Conservation (phyloP, 2,113 vertebrate species). For the Aspiorhynchus laticeps region DNA sequence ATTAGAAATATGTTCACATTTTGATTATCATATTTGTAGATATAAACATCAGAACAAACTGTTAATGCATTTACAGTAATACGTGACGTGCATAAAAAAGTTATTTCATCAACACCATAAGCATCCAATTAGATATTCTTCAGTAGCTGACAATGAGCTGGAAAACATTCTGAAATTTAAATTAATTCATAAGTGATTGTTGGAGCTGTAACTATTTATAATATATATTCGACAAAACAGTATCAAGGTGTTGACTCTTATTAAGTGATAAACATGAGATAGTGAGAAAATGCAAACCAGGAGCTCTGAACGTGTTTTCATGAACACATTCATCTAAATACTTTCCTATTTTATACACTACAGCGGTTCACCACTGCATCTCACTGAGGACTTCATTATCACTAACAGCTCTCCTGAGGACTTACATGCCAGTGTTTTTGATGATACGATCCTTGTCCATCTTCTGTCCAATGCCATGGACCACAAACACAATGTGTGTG, state of each 20-base stretch:
- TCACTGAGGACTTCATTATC: neutral
- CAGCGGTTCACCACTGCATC: neutral
- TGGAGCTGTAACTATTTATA: neutral
- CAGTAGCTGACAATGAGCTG: too few species aligned
- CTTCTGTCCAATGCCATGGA: slow-evolving; percentile 99
- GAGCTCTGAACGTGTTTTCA: neutral
- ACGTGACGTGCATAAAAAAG: too few species aligned
- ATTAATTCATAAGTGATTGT: neutral
- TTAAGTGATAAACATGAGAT: neutral
- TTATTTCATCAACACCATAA: too few species aligned
- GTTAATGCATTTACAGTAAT: too few species aligned
- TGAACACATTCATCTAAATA: neutral
- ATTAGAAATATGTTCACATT: too few species aligned
- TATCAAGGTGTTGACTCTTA: neutral
- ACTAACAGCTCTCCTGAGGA: neutral
- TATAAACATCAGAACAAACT: too few species aligned
- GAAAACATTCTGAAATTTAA: too few species aligned
- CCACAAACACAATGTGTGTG: slow-evolving; percentile 95
- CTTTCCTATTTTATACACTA: neutral
- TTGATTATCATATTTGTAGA: too few species aligned
- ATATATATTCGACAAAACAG: neutral
- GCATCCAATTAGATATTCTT: too few species aligned
- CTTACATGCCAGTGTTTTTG: slow-evolving; percentile 98
- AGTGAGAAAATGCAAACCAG: neutral
- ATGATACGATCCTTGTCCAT: slow-evolving; percentile 99